Percentiles rank a stretch among this genome's conserved stretches.
Conservation (phyloP, 2,113 vertebrate genomes). For the Crotalus tigris region DNA sequence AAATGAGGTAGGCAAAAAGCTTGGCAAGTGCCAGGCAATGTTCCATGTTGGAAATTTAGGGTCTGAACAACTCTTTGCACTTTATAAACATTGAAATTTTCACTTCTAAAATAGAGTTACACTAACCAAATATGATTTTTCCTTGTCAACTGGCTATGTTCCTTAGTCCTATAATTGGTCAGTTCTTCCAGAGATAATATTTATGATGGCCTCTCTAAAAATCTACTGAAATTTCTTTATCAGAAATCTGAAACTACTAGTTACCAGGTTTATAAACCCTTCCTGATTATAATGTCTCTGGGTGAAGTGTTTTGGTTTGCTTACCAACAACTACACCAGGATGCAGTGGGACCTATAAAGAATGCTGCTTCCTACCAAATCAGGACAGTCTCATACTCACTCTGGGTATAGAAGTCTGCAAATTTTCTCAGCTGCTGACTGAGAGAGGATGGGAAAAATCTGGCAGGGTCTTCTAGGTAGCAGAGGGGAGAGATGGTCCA, state of each 20-base stretch:
- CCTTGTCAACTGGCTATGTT: no score
- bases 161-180: neutral
- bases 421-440: slow-evolving; percentile 79
- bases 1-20: neutral
- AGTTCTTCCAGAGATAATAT: neutral
- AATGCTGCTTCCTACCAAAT: fast-evolving
- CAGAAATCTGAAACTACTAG: no score
- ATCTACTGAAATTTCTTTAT: neutral
- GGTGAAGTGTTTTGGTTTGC: neutral
- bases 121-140: neutral
- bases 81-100: no score
- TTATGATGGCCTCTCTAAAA: neutral
- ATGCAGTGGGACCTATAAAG: fast-evolving
- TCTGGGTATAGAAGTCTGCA: slow-evolving; percentile 82
- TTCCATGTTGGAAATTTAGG: neutral
- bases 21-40: neutral
- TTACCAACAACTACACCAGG: neutral
- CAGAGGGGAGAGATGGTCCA: slow-evolving; percentile 82
- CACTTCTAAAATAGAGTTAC: neutral
- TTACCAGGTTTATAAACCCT: neutral
- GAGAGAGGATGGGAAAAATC: slow-evolving; percentile 74
- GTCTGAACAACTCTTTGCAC: neutral
- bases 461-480: slow-evolving; percentile 74
- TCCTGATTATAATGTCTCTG: neutral
- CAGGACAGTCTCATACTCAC: slow-evolving; percentile 71